Conservation (phyloP, 2,797 vertebrate species). For the Acanthornis magna region DNA sequence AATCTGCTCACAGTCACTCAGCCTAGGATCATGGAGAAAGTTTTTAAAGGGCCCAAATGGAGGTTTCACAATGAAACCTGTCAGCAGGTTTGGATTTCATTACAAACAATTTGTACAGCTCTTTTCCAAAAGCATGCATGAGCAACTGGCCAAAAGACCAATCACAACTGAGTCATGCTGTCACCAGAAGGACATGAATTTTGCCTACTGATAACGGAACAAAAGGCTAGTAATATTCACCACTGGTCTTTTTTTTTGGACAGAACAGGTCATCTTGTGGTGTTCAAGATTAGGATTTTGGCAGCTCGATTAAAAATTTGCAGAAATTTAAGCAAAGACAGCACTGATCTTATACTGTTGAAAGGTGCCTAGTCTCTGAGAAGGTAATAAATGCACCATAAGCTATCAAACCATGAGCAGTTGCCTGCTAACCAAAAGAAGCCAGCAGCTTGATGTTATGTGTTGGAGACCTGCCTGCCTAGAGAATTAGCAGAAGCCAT, state of each 20-base stretch:
- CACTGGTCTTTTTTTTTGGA: neutral
- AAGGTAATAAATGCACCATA: neutral
- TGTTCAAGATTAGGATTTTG: neutral
- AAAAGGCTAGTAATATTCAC: neutral
- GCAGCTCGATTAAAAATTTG: neutral
- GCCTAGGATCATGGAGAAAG: slow-evolving; percentile 66
- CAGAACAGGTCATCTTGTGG: neutral
- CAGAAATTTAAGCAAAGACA: neutral
- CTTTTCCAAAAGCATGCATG: neutral
- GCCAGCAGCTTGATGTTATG: neutral
- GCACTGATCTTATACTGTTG: fast-evolving
- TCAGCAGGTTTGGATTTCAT: slow-evolving; percentile 65
- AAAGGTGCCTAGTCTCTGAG: neutral
- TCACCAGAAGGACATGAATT: neutral
- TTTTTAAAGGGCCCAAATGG: slow-evolving; percentile 81
- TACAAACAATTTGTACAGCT: neutral
- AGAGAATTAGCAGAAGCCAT: neutral
- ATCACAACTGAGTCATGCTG: neutral
- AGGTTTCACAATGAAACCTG: slow-evolving; percentile 79
- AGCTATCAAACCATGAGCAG: neutral
- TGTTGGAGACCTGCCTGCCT: neutral
- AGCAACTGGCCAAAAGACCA: neutral
- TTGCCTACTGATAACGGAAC: neutral
- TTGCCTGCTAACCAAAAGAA: neutral
- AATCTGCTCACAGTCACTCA: slow-evolving; percentile 44